Percentiles rank a stretch among this genome's conserved stretches.
phyloP scores from a whole-genome alignment of 2,113 vertebrate genomes.

The Nothobranchius kuhntae region DNA sequence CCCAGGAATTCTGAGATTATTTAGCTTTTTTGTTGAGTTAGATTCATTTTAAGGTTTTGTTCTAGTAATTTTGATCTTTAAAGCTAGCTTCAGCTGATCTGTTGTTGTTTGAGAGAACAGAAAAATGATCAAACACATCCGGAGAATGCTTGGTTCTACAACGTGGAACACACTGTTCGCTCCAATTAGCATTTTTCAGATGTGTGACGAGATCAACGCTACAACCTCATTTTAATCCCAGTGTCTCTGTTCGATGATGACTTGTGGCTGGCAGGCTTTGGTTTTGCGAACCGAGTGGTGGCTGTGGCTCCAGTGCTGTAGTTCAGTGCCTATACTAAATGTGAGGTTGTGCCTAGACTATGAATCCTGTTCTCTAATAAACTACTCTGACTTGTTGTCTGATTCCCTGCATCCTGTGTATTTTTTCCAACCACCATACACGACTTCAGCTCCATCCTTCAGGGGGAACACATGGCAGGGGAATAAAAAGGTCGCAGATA shows the following conservation, averaged over 20 bases:
- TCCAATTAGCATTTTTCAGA: background rate
- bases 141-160: no score
- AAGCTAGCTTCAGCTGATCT: no score
- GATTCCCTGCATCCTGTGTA: constrained; percentile 42
- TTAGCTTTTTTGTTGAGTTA: no score
- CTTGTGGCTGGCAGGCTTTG: constrained; percentile 44
- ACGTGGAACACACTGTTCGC: background rate
- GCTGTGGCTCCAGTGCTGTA: constrained; percentile 77
- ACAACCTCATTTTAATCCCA: background rate
- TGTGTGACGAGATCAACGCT: background rate
- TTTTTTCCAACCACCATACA: background rate
- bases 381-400: constrained; percentile 78
- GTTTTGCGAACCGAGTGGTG: constrained; percentile 52
- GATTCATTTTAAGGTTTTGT: no score
- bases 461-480: background rate
- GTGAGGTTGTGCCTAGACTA: constrained; percentile 83
- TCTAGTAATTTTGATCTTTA: no score
- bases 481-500: constrained; percentile 6
- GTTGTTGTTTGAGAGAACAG: no score
- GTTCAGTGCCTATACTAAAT: constrained; percentile 84
- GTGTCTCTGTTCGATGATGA: background rate
- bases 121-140: no score
- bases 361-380: constrained; percentile 79
- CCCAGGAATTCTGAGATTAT: no score
- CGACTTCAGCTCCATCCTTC: background rate